Conservation (phyloP, 2,113 vertebrate genomes). For the Gasterosteus aculeatus region DNA sequence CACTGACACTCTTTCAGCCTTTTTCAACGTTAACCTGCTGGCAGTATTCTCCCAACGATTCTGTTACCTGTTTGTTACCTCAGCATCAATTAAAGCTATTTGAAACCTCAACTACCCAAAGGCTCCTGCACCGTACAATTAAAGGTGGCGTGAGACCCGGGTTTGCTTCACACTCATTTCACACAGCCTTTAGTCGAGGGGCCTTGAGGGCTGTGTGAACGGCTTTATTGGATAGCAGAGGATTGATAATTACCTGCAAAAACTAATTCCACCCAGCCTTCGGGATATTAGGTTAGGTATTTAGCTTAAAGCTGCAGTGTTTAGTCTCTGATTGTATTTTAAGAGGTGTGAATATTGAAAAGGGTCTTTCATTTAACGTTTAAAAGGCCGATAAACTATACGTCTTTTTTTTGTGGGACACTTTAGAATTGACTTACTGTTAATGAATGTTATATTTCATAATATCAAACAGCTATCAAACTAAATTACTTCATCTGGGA, state of each 20-base stretch:
- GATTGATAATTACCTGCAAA: conserved; percentile 67
- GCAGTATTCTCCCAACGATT: conserved; percentile 56
- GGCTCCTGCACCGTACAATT: conserved; percentile 59
- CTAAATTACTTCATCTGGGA: neutral
- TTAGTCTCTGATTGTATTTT: conserved; percentile 19
- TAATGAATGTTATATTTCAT: neutral
- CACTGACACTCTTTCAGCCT: conserved; percentile 39
- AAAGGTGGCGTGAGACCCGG: conserved; percentile 67
- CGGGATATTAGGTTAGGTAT: conserved; percentile 23
- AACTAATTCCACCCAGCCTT: conserved; percentile 64
- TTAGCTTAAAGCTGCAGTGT: conserved; percentile 24
- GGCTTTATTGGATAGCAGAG: conserved; percentile 55
- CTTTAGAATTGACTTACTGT: neutral
- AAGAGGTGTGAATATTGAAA: conserved; percentile 1
- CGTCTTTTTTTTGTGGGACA: neutral
- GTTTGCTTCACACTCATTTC: conserved; percentile 57
- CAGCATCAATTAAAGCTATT: conserved; percentile 69
- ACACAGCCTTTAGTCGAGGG: conserved; percentile 42
- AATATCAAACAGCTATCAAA: neutral
- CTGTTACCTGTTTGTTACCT: conserved; percentile 72
- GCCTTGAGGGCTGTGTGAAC: conserved; percentile 55
- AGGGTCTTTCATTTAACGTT: neutral
- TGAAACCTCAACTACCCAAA: conserved; percentile 69
- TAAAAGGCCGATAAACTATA: neutral
- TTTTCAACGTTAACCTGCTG: conserved; percentile 37